Percentiles rank a stretch among this genome's conserved stretches.
Evolutionary conservation across 2,113 vertebrate genomes (phyloP).

Genomic region (Sorex fumeus): DNA sequence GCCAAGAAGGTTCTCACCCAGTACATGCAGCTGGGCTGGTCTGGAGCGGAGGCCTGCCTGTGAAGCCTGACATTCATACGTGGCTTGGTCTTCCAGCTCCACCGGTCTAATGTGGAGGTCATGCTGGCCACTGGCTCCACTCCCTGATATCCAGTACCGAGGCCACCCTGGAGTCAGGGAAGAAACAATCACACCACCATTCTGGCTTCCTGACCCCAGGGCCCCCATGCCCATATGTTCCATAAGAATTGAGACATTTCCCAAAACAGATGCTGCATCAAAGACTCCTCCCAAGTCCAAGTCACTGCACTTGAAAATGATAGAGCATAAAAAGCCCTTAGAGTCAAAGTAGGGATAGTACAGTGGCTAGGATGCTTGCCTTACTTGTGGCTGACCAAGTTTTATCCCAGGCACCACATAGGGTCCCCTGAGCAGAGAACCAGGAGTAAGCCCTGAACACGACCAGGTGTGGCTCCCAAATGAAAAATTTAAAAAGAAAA

Average conservation of each 20-base stretch:
- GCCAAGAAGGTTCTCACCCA: conserved; percentile 88
- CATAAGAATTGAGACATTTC: neutral
- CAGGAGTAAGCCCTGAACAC: neutral
- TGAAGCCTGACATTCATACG: conserved; percentile 95
- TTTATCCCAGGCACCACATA: neutral
- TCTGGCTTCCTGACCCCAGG: conserved; percentile 8
- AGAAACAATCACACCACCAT: neutral
- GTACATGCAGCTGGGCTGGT: conserved; percentile 92
- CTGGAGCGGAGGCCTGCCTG: conserved; percentile 94
- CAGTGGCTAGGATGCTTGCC: neutral
- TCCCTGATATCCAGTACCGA: conserved; percentile 94
- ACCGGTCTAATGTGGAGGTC: conserved; percentile 93
- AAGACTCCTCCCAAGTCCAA: conserved; percentile 15
- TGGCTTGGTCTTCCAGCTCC: conserved; percentile 93
- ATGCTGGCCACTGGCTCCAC: conserved; percentile 92
- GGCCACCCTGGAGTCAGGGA: conserved; percentile 91
- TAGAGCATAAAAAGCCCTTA: neutral
- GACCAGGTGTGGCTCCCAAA: neutral
- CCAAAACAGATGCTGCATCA: neutral
- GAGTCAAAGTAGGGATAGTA: neutral
- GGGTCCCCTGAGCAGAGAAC: neutral
- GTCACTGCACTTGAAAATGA: neutral
- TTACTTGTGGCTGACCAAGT: neutral
- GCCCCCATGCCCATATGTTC: neutral
- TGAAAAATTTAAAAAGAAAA: neutral